Evolutionary conservation across 1,140 invertebrate species (phyloP).

Genomic region (Conus ventricosus): DNA sequence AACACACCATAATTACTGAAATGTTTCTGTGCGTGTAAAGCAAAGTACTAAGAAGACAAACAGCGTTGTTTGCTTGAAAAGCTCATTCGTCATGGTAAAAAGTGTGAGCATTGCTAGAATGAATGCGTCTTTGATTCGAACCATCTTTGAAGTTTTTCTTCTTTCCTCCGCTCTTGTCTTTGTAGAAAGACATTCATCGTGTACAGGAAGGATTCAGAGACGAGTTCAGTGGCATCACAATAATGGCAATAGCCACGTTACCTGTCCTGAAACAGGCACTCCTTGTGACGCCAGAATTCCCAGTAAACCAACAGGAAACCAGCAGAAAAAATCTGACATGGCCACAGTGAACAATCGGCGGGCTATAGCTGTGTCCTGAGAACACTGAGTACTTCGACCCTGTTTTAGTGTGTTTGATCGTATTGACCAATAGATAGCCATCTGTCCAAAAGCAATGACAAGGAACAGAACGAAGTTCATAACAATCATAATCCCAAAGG

Average conservation of each 20-base stretch:
- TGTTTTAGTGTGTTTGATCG: constrained; percentile 20
- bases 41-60: too few species aligned
- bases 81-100: too few species aligned
- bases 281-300: constrained; percentile 45
- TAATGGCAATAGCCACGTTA: constrained; percentile 50
- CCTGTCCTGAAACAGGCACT: constrained; percentile 33
- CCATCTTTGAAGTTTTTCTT: too few species aligned
- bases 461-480: constrained; percentile 49
- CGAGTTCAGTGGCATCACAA: constrained; percentile 52
- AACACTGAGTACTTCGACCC: not conserved
- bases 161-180: not conserved
- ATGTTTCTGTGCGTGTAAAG: too few species aligned
- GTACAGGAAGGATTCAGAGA: constrained; percentile 56
- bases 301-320: constrained; percentile 31
- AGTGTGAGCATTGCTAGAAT: too few species aligned
- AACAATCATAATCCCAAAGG: constrained; percentile 45
- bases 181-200: constrained; percentile 33
- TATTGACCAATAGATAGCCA: constrained; percentile 43
- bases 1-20: too few species aligned
- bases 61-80: too few species aligned
- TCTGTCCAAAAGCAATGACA: constrained; percentile 44
- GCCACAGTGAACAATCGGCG: constrained; percentile 42
- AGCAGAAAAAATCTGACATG: constrained; percentile 41
- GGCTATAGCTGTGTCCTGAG: constrained; percentile 40
- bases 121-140: too few species aligned